Base-by-base conservation (phyloP, 1,140 invertebrate species). In the Asbolus verrucosus region DNA sequence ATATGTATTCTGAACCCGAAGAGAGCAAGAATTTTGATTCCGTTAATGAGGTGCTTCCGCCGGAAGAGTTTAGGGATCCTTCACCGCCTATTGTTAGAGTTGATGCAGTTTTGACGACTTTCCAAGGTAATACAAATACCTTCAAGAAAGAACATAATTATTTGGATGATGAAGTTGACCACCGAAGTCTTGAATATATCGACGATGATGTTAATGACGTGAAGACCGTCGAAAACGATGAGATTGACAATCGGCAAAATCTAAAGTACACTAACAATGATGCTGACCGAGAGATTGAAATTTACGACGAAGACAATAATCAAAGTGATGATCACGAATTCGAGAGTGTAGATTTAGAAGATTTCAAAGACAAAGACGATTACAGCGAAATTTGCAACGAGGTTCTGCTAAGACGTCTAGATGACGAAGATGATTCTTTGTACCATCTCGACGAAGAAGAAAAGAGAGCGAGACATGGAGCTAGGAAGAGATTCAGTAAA, bases 131-230 rank as follows among this genome's bases (percentile, higher is more conserved):
- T 15, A 63, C 39, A 1, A 41, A 63, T 8, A 63, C 18, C 18
- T 39, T 63, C 6, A 38, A 39, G 36, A 38, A 9, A 9, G 61
- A 63, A 13, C 36, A 63, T 14, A 63, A 63, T 27, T 63, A 63
- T 41, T 11, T 63, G 13, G 61, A 62, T 36, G 30, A 36, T 4
- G 59, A 9, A 15, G n/a, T 14, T 16, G 18, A 59, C 11, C 2
- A 36, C 5, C 6, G 11, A 3, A 6, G n/a, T 36, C 6, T 2
- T 3, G 33, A n/a, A 11, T 4, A 36, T 3, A 11, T 5, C n/a
- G 33, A 2, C 33, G 33, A 36, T 5, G 11, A 36, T 4, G 5
- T 36, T 36, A n/a, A 11, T 36, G 11, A 36, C 33, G 33, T 27
- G 24, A 27, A 27, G 24, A 27, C 24, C n/a, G n/a, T n/a, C n/a